Evolutionary conservation across 2,113 vertebrate genomes (phyloP), one percentile per base, ranked within the genome.

Genomic region (Nesoenas mayeri): DNA sequence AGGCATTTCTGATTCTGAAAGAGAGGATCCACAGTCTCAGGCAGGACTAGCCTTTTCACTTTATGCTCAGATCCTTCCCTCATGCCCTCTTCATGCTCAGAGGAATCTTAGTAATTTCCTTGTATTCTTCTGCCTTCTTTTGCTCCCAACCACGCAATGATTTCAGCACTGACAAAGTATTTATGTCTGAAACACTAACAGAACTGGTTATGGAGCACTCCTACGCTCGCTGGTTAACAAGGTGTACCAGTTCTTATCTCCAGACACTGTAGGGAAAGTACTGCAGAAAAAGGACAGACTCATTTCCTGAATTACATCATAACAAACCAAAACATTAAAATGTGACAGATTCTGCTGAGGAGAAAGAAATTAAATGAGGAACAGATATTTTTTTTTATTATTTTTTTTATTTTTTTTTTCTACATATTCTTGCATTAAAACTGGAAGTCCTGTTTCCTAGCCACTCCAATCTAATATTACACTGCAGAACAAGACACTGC

Each of bases 81-180:
- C 38, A 22, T 44, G 24, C 34, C 15, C 34, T 74, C 67, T 78
- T 81, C 40, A 81, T 31, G 70, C 15, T 67, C 29, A 74, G 32
- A 51, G 47, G 42, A 92, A 86, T 84, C 64, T 48, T 48, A 88
- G n/a, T n/a, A 71, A 89, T 64, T 95, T 92, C 77, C 83, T 84
- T 48, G 51, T 80, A 83, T 86, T 92, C 53, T 92, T 92, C 62
- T 87, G 51, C 48, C 51, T 80, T 38, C 64, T 92, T 92, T 74
- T 74, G 79, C 50, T 62, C 29, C 31, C 47, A 85, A 38, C 21
- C 57, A 75, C 0, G 19, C 36, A 79, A 74, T 6, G 15, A 67
- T 56, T 91, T 84, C 69, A 84, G 60, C 20, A 48, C 26, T 9
- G 14, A 94, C 56, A 26, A 90, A 85, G 10, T 54, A 66, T 70